Evolutionary conservation across 2,888 invertebrate genomes (phyloP).

Genomic region (Dichetophora obliterata): DNA sequence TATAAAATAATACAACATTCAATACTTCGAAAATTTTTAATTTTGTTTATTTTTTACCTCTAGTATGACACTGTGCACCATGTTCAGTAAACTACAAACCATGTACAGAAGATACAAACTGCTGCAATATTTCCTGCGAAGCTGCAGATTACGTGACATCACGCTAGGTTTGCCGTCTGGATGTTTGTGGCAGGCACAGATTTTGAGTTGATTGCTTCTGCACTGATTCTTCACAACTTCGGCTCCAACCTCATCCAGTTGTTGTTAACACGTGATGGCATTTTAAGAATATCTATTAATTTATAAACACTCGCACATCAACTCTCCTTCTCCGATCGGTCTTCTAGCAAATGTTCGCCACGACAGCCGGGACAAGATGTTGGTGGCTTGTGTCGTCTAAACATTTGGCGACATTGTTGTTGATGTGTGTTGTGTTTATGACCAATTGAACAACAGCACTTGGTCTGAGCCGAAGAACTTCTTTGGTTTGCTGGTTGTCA

Average conservation of each 20-base stretch:
- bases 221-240: not conserved
- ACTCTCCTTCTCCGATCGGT: not conserved
- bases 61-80: not conserved
- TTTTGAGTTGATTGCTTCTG: constrained; percentile 1
- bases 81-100: no score
- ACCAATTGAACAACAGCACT: constrained; percentile 22
- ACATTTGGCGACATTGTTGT: constrained; percentile 24
- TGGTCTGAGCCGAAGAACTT: not conserved
- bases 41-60: no score
- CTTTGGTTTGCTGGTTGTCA: not conserved
- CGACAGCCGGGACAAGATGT: not conserved
- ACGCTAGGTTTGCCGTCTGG: not conserved
- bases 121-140: constrained; percentile 7
- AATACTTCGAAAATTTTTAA: no score
- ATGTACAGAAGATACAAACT: not conserved
- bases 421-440: constrained; percentile 23
- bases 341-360: constrained; percentile 4
- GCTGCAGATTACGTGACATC: constrained; percentile 8
- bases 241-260: not conserved
- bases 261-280: constrained; percentile 17
- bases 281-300: not conserved
- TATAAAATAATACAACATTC: no score
- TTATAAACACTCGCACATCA: not conserved
- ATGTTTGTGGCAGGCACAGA: not conserved
- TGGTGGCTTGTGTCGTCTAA: not conserved